Evolutionary conservation across 1,140 invertebrate species (phyloP).

Genomic region (Drosophila miranda): DNA sequence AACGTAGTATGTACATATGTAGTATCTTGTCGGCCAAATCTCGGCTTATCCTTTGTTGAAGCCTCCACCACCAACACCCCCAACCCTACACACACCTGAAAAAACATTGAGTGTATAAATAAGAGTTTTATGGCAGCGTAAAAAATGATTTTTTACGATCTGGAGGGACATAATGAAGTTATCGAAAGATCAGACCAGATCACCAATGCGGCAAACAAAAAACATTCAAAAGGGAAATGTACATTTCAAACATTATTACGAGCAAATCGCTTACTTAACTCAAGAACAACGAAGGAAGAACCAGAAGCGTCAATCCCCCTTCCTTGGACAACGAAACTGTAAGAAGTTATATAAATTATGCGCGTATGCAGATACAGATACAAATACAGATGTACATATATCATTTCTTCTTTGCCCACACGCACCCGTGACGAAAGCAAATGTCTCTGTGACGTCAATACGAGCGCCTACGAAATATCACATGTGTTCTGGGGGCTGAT

Average conservation of each 20-base stretch:
- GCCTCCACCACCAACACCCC: neutral
- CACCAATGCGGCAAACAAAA: slow-evolving; percentile 31
- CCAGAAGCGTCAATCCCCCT: slow-evolving; percentile 13
- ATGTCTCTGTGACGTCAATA: slow-evolving; percentile 47
- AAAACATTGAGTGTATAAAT: slow-evolving; percentile 28
- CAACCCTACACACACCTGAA: neutral
- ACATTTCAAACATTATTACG: slow-evolving; percentile 12
- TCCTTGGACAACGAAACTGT: neutral
- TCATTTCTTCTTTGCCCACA: neutral
- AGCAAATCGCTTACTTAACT: slow-evolving; percentile 1
- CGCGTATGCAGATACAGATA: neutral
- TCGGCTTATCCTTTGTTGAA: slow-evolving; percentile 38
- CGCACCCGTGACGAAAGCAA: slow-evolving; percentile 34
- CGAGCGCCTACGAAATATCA: slow-evolving; percentile 14
- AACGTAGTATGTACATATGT: too few species aligned
- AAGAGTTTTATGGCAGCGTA: slow-evolving; percentile 38
- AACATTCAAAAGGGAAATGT: slow-evolving; percentile 18
- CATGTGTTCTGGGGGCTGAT: slow-evolving; percentile 8
- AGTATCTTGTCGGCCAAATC: slow-evolving; percentile 34
- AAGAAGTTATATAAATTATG: slow-evolving; percentile 33
- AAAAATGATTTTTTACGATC: slow-evolving; percentile 46
- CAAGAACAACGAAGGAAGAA: slow-evolving; percentile 16
- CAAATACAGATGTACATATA: too few species aligned
- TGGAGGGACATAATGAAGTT: slow-evolving; percentile 29
- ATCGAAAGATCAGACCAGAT: slow-evolving; percentile 22